These are phyloP conservation scores for Panthera uncia DNA, from an alignment of 2,113 vertebrate genomes.

Conservation along the genomic window DNA sequence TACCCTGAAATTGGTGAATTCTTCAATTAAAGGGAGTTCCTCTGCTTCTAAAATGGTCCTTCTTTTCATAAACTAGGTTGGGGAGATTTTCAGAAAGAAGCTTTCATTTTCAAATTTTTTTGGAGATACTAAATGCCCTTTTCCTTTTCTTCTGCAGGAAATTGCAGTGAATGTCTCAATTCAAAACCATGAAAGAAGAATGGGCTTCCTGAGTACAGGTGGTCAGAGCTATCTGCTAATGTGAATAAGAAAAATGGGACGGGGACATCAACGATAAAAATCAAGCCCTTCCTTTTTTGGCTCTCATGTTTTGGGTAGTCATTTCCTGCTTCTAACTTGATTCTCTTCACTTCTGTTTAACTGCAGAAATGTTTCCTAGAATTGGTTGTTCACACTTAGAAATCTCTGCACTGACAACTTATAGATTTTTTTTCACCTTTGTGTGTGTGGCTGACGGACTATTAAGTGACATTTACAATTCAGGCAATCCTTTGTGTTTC, in stretches of 20 bases:
- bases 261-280: neutral
- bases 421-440: neutral
- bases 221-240: neutral
- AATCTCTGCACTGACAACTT: neutral
- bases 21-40: neutral
- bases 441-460: neutral
- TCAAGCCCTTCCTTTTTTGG: neutral
- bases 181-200: neutral
- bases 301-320: neutral
- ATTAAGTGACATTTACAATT: conserved; percentile 45
- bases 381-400: neutral
- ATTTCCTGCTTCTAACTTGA: neutral
- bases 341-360: neutral
- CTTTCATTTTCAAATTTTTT: neutral
- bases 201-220: neutral
- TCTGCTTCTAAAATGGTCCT: neutral
- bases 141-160: conserved; percentile 15
- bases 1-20: neutral
- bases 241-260: neutral
- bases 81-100: neutral
- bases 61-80: neutral
- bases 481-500: conserved; percentile 23
- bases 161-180: neutral
- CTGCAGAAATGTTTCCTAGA: neutral
- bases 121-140: neutral